Evolutionary conservation across 2,888 invertebrate genomes (phyloP).

Genomic region (Orthosia incerta): DNA sequence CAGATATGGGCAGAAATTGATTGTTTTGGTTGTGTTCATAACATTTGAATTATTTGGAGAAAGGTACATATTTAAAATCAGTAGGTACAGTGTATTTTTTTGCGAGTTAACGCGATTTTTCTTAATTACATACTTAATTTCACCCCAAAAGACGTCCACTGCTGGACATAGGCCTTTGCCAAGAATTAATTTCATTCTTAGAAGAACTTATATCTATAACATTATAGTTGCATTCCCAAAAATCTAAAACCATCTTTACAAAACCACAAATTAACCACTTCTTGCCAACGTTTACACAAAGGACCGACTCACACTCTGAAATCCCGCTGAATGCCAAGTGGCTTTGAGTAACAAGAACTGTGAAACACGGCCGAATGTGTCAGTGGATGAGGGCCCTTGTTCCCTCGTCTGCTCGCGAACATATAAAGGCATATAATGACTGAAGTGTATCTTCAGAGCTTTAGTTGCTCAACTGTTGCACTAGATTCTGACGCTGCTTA

Average conservation of each 20-base stretch:
- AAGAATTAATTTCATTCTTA: no score
- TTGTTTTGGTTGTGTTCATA: no score
- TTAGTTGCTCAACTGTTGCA: constrained; percentile 47
- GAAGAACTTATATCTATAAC: no score
- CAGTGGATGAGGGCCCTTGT: constrained; percentile 62
- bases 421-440: constrained; percentile 57
- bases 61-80: no score
- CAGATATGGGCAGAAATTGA: no score
- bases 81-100: no score
- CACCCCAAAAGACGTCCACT: no score
- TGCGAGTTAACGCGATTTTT: no score
- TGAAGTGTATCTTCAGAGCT: constrained; percentile 48
- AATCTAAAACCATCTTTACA: not conserved
- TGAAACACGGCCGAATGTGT: constrained; percentile 62
- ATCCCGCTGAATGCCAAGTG: constrained; percentile 58
- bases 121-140: no score
- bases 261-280: constrained; percentile 43
- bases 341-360: constrained; percentile 56
- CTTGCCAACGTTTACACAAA: constrained; percentile 43
- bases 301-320: constrained; percentile 35
- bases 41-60: no score
- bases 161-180: no score
- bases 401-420: constrained; percentile 33
- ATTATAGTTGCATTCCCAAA: not conserved
- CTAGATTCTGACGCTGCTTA: no score